Base-by-base conservation (phyloP, 2,888 invertebrate species). In the Temnothorax rugatulus region DNA sequence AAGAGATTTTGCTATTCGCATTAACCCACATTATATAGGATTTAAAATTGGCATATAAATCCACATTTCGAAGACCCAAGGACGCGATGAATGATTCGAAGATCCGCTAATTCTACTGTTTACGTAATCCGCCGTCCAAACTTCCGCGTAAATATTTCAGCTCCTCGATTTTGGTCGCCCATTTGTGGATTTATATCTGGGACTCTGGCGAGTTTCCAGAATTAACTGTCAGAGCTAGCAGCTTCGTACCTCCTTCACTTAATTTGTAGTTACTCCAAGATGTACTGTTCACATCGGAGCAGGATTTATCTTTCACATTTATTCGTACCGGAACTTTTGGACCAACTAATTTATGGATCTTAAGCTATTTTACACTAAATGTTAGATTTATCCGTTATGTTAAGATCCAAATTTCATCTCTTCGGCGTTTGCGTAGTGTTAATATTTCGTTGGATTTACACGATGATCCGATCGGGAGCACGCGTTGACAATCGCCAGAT, bases 201-300 rank as follows among this genome's bases (percentile, higher is more conserved):
- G 29, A 47, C 25, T 29, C 5, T 68, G 77, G 77, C 77, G 50
- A 68, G 38, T 5, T 68, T 68, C 68, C 77, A 77, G 25, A 68
- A 68, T 77, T 77, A 77, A 68, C 54, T 77, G 77, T 77, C 76
- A 66, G 77, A 66, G 38, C 11, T 66, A 41, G 41, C 44, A 54
- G 15, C 13, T 29, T 29, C 77, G 29, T 77, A 68, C n/a, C 69
- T 44, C 15, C 44, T 68, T 44, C n/a, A 15, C 2, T 77, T 77
- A 68, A 69, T 77, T 54, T 68, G 54, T 47, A 68, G 54, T 68
- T 54, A 18, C 54, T 54, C 25, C 8, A 29, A 77, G 54, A 68
- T 29, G n/a, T 8, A 8, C 47, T n/a, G 1, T 57, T 38, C 21
- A n/a, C n/a, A 63, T 50, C 25, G 18, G n/a, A 68, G 13, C 52